Evolutionary conservation across 2,797 vertebrate genomes (phyloP), one percentile per base, ranked within the genome.

Genomic region (Crenichthys baileyi): DNA sequence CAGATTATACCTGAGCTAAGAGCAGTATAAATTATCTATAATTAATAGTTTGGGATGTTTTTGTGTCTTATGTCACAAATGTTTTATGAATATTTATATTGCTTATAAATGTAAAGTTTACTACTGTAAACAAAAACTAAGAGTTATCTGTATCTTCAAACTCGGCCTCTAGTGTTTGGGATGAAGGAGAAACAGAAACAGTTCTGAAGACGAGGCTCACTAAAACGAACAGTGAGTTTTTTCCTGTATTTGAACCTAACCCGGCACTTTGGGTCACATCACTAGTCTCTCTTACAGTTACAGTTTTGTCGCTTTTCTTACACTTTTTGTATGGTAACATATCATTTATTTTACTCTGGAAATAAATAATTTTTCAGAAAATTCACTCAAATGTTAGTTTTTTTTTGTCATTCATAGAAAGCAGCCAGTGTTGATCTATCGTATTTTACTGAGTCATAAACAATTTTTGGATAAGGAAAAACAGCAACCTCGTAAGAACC

Each of bases 301-400:
- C 81, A 78, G 82, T 88, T 82, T 92, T 86, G 91, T 93, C 91
- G 85, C 90, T 93, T 94, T 96, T 95, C 93, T 92, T 95, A 95
- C 92, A 86, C 87, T 93, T 95, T 96, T 95, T 96, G 91, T 95
- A 95, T 94, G 91, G 92, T 93, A 94, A 91, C 88, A 95, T 94
- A 94, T 93, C 77, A 73, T 95, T 95, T 95, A 95, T 95, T 96
- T 96, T 95, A 93, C 85, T 95, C 94, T 95, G 93, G 90, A 94
- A 96, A 95, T 95, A 96, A 96, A 95, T 94, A 89, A 92, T 95
- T 95, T 96, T 96, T 95, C 91, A 95, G 87, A 93, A 93, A 95
- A 94, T 73, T 60, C 53, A 76, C 41, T 12, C 1, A 41, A 20
- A 56, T 78, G 4, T 53, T 44, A 44, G 76, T 56, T 82, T 72